Evolutionary conservation across 2,888 invertebrate species (phyloP).

Genomic region (Epirrhoe tristata): DNA sequence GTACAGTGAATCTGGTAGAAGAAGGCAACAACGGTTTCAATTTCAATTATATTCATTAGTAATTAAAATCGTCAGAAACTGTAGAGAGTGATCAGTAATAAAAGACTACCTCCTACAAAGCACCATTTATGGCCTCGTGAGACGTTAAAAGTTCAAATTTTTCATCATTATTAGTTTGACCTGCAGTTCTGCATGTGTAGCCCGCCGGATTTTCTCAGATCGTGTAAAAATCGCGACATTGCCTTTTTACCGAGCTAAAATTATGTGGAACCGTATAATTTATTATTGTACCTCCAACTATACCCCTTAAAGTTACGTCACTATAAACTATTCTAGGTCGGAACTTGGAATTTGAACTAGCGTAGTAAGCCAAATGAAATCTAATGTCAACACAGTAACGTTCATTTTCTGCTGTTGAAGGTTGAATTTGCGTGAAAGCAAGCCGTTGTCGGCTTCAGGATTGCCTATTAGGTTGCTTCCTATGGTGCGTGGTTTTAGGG

Average conservation of each 20-base stretch:
- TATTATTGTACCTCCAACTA: neutral
- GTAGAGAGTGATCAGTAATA: neutral
- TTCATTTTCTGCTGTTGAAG: slow-evolving; percentile 1
- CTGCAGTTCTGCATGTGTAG: slow-evolving; percentile 2
- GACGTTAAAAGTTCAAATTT: slow-evolving; percentile 10
- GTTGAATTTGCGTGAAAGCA: slow-evolving; percentile 1
- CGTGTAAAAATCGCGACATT: slow-evolving; percentile 2
- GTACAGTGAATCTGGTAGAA: too few relatives aligned
- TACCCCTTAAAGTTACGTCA: slow-evolving; percentile 1
- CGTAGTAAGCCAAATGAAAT: neutral
- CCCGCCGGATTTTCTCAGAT: slow-evolving; percentile 5
- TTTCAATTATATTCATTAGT: neutral
- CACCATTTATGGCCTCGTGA: neutral
- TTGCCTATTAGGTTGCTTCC: neutral
- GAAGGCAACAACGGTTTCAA: neutral
- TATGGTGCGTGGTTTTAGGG: slow-evolving; percentile 1
- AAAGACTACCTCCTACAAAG: neutral
- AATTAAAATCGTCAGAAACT: neutral
- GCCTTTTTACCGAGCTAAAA: neutral
- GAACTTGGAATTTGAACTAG: neutral
- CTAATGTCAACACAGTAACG: neutral
- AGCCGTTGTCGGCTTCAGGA: neutral
- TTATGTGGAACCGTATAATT: neutral
- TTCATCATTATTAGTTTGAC: slow-evolving; percentile 17
- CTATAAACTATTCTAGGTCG: neutral